Evolutionary conservation across 2,113 vertebrate genomes (phyloP).

Genomic region (Tringa solitaria): DNA sequence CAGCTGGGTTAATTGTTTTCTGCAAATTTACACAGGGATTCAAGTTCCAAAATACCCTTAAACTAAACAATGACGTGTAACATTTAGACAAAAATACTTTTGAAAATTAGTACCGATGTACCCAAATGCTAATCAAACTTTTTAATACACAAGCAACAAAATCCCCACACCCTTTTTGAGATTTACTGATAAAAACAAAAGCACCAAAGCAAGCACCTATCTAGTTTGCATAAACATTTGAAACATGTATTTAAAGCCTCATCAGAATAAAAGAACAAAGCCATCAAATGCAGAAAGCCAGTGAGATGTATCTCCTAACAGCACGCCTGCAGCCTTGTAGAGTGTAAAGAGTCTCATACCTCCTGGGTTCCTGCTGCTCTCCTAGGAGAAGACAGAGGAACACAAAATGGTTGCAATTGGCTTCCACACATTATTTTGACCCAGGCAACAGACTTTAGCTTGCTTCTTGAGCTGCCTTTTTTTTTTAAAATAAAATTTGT

Average conservation of each 20-base stretch:
- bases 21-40: not conserved
- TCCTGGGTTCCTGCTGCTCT: not conserved
- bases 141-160: not conserved
- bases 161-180: not conserved
- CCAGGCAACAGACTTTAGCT: not conserved
- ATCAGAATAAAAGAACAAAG: slow-evolving; percentile 42
- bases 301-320: not conserved
- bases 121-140: not conserved
- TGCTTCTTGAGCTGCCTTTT: not conserved
- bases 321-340: not conserved
- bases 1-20: not conserved
- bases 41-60: not conserved
- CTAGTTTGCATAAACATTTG: slow-evolving; percentile 12
- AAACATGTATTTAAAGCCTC: slow-evolving; percentile 17
- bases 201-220: not conserved
- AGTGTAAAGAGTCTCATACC: not conserved
- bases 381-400: not conserved
- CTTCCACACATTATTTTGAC: not conserved
- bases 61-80: not conserved
- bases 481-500: not conserved
- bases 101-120: not conserved
- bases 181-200: not conserved
- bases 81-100: not conserved
- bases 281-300: not conserved
- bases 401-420: not conserved